These are phyloP conservation scores for Aphaenogaster ashmeadi DNA, from an alignment of 1,140 invertebrate genomes.

Conservation along the genomic window DNA sequence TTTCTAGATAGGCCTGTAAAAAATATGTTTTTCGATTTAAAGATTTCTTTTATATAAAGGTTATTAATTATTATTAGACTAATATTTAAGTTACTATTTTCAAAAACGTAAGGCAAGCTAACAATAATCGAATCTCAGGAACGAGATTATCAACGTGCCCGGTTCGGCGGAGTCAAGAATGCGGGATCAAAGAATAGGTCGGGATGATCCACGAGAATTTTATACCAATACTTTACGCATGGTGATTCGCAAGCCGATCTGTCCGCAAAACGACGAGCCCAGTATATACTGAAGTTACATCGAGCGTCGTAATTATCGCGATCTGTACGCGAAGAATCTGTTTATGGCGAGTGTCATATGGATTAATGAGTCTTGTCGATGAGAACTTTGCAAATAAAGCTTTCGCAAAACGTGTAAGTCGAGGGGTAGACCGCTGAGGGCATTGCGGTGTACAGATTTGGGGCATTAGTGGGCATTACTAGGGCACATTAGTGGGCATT, in stretches of 20 bases:
- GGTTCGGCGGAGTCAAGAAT: slow-evolving; percentile 44
- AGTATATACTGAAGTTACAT: slow-evolving; percentile 78
- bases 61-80: neutral
- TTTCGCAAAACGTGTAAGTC: neutral
- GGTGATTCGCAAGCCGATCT: slow-evolving; percentile 77
- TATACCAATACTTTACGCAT: slow-evolving; percentile 62
- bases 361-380: neutral
- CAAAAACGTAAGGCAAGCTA: neutral
- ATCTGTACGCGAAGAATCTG: neutral
- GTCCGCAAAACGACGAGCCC: slow-evolving; percentile 77
- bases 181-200: slow-evolving; percentile 65
- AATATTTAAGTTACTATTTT: slow-evolving; percentile 16
- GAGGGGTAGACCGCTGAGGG: too few species aligned
- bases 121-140: slow-evolving; percentile 68
- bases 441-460: too few species aligned
- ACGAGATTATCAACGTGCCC: slow-evolving; percentile 65
- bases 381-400: slow-evolving; percentile 14
- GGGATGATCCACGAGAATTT: slow-evolving; percentile 65
- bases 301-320: neutral
- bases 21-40: neutral
- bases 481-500: too few species aligned
- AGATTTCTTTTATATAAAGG: neutral
- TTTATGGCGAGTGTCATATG: neutral
- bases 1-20: neutral
- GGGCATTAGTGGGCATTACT: too few species aligned